Base-by-base conservation (phyloP, 2,888 invertebrate species). In the Melanophora roralis region DNA sequence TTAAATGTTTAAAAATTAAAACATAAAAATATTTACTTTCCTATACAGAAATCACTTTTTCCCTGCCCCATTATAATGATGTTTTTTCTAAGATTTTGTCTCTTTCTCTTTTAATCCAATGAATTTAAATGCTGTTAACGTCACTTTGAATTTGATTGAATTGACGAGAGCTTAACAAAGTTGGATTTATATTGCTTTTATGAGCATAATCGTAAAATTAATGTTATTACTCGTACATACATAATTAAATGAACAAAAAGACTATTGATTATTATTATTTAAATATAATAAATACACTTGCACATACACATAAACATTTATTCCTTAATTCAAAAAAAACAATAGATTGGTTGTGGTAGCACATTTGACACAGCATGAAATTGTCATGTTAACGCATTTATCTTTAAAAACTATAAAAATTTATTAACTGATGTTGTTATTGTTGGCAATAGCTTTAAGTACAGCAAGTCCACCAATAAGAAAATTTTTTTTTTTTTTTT, bases 301-400 rank as follows among this genome's bases (percentile, higher is more conserved):
- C 53, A n/a, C 14, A 14, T n/a, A 9, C 27, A 27, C 6, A n/a
- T n/a, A n/a, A n/a, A n/a, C 32, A 14, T 8, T 14, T 32, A n/a
- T 34, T 2, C 16, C 21, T 82, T 82, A 83, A 84, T 83, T 43
- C 12, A 19, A 21, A 27, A 53, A 21, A 40, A 60, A 73, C 73
- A 75, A 75, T 75, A 11, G 60, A 43, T 53, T 64, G 77, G 81
- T n/a, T n/a, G n/a, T 27, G 27, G 27, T 77, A 77, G 81, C 80
- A 71, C 40, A 71, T 74, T 78, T 75, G 78, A 71, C 81, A 67
- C 77, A 80, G 81, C 81, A 77, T 69, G 78, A 79, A 68, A 74
- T 79, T 71, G 79, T 74, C 78, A 81, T 82, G 82, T 78, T 83
- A 83, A 84, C 83, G 86, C 87, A 86, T 86, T 86, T 82, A 86